Base-by-base conservation (phyloP, 2,888 invertebrate species). In the Seira ritae region DNA sequence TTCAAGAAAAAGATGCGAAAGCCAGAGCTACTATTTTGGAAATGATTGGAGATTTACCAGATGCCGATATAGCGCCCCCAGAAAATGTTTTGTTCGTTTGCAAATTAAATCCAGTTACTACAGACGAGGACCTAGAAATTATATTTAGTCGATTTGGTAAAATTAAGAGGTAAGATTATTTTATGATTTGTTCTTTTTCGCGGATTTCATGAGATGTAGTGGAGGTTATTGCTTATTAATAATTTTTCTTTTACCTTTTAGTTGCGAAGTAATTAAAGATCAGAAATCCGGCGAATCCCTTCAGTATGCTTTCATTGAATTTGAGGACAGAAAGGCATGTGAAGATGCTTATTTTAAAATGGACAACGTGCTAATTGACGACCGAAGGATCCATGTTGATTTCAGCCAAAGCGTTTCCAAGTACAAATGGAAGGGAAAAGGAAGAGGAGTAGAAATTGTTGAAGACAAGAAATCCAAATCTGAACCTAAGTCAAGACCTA, bases 21-120 rank as follows among this genome's bases (percentile, higher is more conserved):
- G 98, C 99, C 0, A 93, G 98, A 89, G 99, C 99, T 0, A 98
- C 98, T 22, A 97, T 99, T 89, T 92, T 99, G 60, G 99, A 99
- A 92, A 99, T 99, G 92, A 97, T 99, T 22, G 99, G 99, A 0
- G 99, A 99, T 91, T 92, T 99, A 80, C 98, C 98, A 0, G 96
- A 98, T 92, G 98, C 97, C 15, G 98, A 99, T 83, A 96, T 98
- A 91, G 97, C 97, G 4, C 99, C 99, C 0, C 98, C 99, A 6
- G 99, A 99, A 92, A 99, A 99, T 92, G 98, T 99, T 1, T 92
- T 99, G 0, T 99, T 99, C 92, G 97, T 99, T 37, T 99, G 99
- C 91, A 99, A 99, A 92, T 92, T 99, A 20, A 99, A 99, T 92
- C 98, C 99, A 0, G 97, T 99, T 0, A 99, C 99, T 0, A 97